phyloP scores from a whole-genome alignment of 1,140 invertebrate genomes.

The Drosophila tani region DNA sequence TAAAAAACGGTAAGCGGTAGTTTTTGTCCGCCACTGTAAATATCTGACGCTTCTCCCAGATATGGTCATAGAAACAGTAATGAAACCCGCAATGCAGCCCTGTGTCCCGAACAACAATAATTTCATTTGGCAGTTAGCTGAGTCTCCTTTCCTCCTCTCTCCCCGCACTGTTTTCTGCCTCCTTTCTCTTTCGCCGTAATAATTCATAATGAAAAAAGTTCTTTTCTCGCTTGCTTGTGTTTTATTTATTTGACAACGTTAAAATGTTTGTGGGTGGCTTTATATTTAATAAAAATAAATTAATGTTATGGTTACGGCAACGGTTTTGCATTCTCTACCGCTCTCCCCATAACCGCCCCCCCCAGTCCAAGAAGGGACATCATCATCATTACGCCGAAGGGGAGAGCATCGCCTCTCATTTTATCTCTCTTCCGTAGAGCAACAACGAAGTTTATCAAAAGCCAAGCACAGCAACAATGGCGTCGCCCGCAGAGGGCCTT shows the following conservation, averaged over 20 bases:
- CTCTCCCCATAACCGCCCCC: not conserved
- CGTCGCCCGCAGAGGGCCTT: conserved; percentile 27
- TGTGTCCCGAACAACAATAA: conserved; percentile 45
- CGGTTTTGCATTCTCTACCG: not conserved
- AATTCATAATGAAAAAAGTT: conserved; percentile 83
- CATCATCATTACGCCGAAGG: conserved; percentile 63
- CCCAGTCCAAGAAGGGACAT: conserved; percentile 44
- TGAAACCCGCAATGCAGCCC: conserved; percentile 59
- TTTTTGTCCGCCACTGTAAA: too few species aligned
- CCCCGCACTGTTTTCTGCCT: not conserved
- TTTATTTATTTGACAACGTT: conserved; percentile 53
- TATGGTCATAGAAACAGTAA: conserved; percentile 16
- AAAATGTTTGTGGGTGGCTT: conserved; percentile 41
- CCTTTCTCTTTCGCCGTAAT: conserved; percentile 57
- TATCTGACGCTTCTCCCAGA: not conserved
- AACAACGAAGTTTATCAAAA: conserved; percentile 76
- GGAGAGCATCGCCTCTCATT: conserved; percentile 15
- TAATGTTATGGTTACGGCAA: conserved; percentile 67
- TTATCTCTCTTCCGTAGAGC: conserved; percentile 17
- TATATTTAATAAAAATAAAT: conserved; percentile 79
- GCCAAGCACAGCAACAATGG: conserved; percentile 70
- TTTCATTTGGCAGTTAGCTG: conserved; percentile 47
- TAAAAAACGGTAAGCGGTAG: too few species aligned
- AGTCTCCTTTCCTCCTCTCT: not conserved
- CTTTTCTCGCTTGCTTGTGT: conserved; percentile 42